Conservation (phyloP, 2,113 vertebrate species). For the Channa argus region DNA sequence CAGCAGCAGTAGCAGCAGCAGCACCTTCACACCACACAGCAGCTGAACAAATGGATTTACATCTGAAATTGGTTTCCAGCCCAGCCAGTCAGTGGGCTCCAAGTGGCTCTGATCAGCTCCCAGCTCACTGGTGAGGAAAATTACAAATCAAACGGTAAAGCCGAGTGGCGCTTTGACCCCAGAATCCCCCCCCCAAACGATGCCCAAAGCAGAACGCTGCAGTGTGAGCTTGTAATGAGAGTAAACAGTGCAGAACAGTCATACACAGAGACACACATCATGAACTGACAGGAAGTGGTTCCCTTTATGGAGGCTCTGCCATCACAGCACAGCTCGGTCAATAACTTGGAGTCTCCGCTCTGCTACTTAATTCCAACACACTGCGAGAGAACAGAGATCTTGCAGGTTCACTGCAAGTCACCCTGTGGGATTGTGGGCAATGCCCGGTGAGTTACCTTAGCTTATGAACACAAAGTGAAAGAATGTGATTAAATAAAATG, state of each 20-base stretch:
- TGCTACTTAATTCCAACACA: too few species aligned
- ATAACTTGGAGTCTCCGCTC: not conserved
- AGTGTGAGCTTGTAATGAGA: not conserved
- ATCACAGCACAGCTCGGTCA: not conserved
- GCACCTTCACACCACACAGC: not conserved
- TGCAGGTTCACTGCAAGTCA: too few species aligned
- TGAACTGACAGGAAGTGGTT: conserved; percentile 17
- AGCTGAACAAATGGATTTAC: conserved; percentile 29
- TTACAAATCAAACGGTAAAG: not conserved
- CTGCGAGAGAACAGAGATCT: not conserved
- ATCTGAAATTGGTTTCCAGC: conserved; percentile 14
- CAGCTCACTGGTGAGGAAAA: conserved; percentile 32
- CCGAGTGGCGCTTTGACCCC: not conserved
- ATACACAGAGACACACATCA: not conserved
- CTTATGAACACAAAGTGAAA: too few species aligned
- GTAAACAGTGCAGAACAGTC: conserved; percentile 9
- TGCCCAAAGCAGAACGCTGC: not conserved
- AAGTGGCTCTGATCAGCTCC: conserved; percentile 1
- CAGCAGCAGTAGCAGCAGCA: not conserved
- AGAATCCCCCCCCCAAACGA: too few species aligned
- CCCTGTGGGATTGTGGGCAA: too few species aligned
- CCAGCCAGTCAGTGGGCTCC: not conserved
- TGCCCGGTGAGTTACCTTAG: too few species aligned
- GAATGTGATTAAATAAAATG: too few species aligned
- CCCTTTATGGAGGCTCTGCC: not conserved